Evolutionary conservation across 2,797 vertebrate genomes (phyloP).

Genomic region (Coreius guichenoti): DNA sequence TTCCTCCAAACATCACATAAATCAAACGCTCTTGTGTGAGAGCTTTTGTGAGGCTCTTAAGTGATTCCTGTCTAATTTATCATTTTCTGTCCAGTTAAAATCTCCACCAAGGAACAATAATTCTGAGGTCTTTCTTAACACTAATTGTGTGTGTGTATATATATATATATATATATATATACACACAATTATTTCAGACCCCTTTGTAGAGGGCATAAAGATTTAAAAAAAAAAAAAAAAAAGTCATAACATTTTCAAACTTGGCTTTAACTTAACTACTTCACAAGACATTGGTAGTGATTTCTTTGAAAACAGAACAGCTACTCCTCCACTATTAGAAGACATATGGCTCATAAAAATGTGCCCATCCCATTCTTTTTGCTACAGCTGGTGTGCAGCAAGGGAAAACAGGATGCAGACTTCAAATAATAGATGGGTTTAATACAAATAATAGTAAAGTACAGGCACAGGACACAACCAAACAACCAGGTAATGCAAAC

Average conservation of each 20-base stretch:
- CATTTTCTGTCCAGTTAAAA: background rate
- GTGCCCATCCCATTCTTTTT: background rate
- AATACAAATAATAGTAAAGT: too few relatives aligned
- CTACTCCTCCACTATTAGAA: background rate
- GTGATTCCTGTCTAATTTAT: background rate
- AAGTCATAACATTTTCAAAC: background rate
- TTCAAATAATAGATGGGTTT: too few relatives aligned
- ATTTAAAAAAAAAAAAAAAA: too few relatives aligned
- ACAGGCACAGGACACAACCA: too few relatives aligned
- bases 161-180: too few relatives aligned
- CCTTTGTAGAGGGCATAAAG: too few relatives aligned
- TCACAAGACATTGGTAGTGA: background rate
- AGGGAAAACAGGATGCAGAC: too few relatives aligned
- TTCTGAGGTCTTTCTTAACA: background rate
- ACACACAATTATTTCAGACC: too few relatives aligned
- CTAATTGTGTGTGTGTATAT: background rate
- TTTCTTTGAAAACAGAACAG: background rate
- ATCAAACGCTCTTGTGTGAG: background rate
- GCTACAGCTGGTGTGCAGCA: too few relatives aligned
- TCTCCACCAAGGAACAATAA: background rate
- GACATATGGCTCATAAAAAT: background rate
- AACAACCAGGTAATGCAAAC: too few relatives aligned
- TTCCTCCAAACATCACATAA: constrained; percentile 4
- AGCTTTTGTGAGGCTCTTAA: background rate
- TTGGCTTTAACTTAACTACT: background rate